Conservation (phyloP, 2,797 vertebrate genomes). For the Coendou prehensilis region DNA sequence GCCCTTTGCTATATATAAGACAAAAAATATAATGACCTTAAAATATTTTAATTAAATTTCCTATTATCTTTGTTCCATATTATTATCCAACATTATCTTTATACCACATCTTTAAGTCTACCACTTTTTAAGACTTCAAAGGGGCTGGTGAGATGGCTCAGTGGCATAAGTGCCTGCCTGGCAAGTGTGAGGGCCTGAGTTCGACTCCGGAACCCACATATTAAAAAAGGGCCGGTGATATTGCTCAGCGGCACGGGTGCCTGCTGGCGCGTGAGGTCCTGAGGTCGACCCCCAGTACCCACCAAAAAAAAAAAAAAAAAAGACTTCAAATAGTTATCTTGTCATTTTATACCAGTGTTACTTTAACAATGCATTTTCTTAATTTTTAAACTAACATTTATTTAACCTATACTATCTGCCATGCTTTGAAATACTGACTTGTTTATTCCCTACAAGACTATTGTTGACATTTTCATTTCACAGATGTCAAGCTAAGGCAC, state of each 20-base stretch:
- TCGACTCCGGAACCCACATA: no score
- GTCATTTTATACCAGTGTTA: neutral
- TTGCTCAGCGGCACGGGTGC: no score
- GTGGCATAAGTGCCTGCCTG: no score
- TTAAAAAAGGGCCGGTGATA: no score
- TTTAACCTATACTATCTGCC: neutral
- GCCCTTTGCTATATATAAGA: neutral
- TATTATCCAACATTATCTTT: neutral
- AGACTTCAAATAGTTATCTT: neutral
- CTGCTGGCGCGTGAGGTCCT: no score
- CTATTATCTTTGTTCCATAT: neutral
- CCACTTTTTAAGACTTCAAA: neutral
- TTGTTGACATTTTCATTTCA: neutral
- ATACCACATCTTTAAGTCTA: neutral
- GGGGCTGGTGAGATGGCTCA: no score
- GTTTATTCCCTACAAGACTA: neutral
- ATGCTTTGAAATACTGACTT: neutral
- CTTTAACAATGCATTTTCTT: neutral
- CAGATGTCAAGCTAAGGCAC: neutral
- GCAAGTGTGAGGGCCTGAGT: no score
- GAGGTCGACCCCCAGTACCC: no score
- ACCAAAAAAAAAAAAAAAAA: neutral
- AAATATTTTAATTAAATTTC: neutral
- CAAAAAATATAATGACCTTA: neutral
- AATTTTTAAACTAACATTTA: neutral